These are phyloP conservation scores for Opisthocomus hoazin DNA, from an alignment of 2,113 vertebrate genomes.

Conservation along the genomic window DNA sequence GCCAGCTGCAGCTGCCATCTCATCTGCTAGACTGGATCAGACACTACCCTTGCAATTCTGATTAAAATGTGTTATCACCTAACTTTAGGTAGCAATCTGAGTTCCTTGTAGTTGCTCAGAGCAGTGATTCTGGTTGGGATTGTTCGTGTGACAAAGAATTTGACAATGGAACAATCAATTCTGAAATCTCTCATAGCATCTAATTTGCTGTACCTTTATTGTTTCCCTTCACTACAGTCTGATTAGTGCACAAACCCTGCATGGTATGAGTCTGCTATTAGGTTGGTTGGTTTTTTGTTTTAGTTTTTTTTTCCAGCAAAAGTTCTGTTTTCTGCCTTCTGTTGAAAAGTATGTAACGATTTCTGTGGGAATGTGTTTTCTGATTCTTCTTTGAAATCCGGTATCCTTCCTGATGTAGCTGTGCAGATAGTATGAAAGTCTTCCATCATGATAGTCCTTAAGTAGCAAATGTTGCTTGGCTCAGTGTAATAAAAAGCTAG, in stretches of 20 bases:
- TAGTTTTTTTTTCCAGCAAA: neutral
- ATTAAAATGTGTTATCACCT: neutral
- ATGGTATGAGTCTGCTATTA: neutral
- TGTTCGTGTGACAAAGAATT: neutral
- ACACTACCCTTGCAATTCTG: neutral
- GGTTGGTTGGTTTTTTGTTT: neutral
- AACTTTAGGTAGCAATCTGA: neutral
- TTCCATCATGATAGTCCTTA: neutral
- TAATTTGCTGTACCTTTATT: neutral
- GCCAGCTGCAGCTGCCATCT: neutral
- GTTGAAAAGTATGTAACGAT: neutral
- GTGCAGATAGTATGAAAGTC: neutral
- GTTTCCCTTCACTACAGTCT: neutral
- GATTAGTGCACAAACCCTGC: neutral
- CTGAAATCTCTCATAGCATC: neutral
- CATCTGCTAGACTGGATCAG: neutral
- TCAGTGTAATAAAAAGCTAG: neutral
- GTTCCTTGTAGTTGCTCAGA: neutral
- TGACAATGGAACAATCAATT: neutral
- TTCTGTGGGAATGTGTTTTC: neutral
- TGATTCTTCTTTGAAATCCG: neutral
- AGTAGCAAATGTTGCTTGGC: neutral
- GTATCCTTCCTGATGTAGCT: neutral
- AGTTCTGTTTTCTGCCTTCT: neutral
- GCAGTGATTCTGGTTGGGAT: neutral